Evolutionary conservation across 2,797 vertebrate species (phyloP).

Genomic region (Siniperca obscura): DNA sequence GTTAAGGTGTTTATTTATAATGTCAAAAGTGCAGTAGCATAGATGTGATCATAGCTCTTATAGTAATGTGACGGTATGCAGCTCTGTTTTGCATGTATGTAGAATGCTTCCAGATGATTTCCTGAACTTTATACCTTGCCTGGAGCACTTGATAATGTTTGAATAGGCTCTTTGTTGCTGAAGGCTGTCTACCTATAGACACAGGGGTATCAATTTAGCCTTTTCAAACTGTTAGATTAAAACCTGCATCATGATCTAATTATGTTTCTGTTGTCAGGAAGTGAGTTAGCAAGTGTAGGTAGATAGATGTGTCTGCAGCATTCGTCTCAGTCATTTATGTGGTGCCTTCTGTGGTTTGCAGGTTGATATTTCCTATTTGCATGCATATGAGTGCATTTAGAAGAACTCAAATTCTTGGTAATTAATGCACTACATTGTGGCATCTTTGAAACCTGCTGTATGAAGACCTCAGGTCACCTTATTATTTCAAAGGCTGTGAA

Average conservation of each 20-base stretch:
- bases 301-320: constrained; percentile 38
- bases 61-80: neutral
- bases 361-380: constrained; percentile 57
- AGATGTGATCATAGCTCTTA: neutral
- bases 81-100: constrained; percentile 21
- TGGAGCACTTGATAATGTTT: constrained; percentile 11
- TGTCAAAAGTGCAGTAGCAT: neutral
- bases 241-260: constrained; percentile 37
- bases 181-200: neutral
- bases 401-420: constrained; percentile 17
- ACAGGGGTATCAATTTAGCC: neutral
- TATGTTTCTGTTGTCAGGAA: constrained; percentile 65
- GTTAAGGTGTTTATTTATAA: constrained; percentile 1
- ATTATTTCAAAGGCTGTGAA: constrained; percentile 1
- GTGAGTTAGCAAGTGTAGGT: constrained; percentile 39
- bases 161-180: constrained; percentile 15
- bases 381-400: neutral
- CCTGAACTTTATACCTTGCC: neutral
- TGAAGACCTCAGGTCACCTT: constrained; percentile 1
- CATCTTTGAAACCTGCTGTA: constrained; percentile 13
- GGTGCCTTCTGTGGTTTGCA: constrained; percentile 68
- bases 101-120: neutral
- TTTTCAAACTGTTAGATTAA: constrained; percentile 4
- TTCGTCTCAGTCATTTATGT: constrained; percentile 34
- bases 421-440: neutral